A percentile compares a stretch with the other conserved stretches of the same genome.
Evolutionary conservation across 2,888 invertebrate genomes (phyloP).

Genomic region (Luperina nickerlii): DNA sequence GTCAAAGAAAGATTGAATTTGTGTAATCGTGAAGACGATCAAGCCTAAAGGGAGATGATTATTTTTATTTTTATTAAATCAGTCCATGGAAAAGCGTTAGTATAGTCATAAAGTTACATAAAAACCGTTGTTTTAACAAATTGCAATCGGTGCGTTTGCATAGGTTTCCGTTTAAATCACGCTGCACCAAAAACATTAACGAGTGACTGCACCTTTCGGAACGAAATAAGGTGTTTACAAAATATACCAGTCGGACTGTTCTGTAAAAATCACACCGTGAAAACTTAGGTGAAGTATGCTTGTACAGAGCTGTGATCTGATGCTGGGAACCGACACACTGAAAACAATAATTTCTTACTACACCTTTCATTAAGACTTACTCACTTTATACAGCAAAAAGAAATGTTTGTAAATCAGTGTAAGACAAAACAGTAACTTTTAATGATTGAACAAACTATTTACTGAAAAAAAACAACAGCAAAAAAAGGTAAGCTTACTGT

Average conservation of each 20-base stretch:
- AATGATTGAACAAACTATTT: no score
- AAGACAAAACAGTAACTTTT: no score
- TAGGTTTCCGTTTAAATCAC: background rate
- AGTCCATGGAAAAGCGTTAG: background rate
- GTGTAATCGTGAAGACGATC: background rate
- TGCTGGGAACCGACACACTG: no score
- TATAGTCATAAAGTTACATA: background rate
- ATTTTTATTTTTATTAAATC: background rate
- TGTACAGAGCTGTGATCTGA: background rate
- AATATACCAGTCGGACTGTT: background rate
- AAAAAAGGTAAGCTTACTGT: no score
- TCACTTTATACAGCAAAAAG: no score
- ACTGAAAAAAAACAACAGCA: no score
- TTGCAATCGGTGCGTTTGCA: background rate
- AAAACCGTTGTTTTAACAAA: background rate
- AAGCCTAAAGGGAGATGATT: background rate
- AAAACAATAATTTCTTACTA: no score
- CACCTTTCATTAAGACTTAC: no score
- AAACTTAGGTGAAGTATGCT: background rate
- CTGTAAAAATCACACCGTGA: no score
- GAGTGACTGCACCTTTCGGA: background rate
- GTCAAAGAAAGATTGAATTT: background rate
- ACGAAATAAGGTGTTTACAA: background rate
- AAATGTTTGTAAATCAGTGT: no score
- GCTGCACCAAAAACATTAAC: background rate